phyloP scores from a whole-genome alignment of 2,888 invertebrate species.

The Tuta absoluta region DNA sequence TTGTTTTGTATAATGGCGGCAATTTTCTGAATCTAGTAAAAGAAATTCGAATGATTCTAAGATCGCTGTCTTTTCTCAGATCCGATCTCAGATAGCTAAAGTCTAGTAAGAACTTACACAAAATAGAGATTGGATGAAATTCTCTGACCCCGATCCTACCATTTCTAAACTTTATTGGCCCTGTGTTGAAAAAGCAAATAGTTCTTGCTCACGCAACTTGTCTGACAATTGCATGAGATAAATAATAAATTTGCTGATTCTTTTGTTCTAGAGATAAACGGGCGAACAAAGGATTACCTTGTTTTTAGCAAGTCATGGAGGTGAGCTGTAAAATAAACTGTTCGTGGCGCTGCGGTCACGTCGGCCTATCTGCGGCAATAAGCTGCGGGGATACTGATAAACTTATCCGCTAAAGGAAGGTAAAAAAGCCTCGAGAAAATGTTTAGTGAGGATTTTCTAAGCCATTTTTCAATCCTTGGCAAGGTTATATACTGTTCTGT shows the following conservation, averaged over 20 bases:
- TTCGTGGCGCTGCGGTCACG: constrained; percentile 37
- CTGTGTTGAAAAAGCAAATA: constrained; percentile 26
- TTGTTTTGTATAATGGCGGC: too few species aligned
- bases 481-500: too few species aligned
- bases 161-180: constrained; percentile 18
- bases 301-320: constrained; percentile 33
- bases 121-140: too few species aligned
- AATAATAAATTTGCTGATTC: background rate
- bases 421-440: background rate
- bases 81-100: constrained; percentile 38
- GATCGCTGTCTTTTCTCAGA: constrained; percentile 62
- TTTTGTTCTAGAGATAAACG: constrained; percentile 6
- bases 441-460: background rate
- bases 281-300: constrained; percentile 59
- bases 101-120: too few species aligned
- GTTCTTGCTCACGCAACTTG: constrained; percentile 4
- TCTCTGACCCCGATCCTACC: too few species aligned
- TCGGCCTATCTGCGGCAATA: constrained; percentile 40
- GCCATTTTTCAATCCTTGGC: too few species aligned
- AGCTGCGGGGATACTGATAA: constrained; percentile 44
- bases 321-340: constrained; percentile 48
- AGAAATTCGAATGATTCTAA: background rate
- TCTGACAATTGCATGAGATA: background rate
- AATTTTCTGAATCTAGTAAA: too few species aligned
- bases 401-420: constrained; percentile 23